These are phyloP conservation scores for Trichogramma pretiosum DNA, from an alignment of 1,140 invertebrate species.

Conservation along the genomic window DNA sequence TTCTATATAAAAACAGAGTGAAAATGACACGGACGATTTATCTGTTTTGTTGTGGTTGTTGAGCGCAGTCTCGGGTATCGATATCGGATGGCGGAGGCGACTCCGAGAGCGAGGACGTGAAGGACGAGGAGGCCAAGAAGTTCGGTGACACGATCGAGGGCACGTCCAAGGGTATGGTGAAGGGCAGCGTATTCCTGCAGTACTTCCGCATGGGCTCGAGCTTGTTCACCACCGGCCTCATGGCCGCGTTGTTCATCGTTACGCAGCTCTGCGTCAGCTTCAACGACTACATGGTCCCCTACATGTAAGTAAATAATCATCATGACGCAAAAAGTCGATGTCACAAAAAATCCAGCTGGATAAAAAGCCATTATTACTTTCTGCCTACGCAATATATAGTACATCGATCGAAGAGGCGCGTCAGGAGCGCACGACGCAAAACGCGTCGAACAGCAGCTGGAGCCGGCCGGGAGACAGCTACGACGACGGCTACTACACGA, in stretches of 20 bases:
- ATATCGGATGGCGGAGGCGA: conserved; percentile 31
- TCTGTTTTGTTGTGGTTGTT: too few relatives aligned
- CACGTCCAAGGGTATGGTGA: conserved; percentile 51
- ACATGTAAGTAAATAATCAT: conserved; percentile 50
- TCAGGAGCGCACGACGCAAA: too few relatives aligned
- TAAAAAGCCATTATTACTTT: too few relatives aligned
- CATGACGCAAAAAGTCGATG: too few relatives aligned
- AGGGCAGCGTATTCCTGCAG: conserved; percentile 52
- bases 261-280: conserved; percentile 56
- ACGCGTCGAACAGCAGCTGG: too few relatives aligned
- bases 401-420: too few relatives aligned
- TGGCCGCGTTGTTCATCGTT: conserved; percentile 48
- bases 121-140: conserved; percentile 40
- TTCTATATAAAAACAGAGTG: too few relatives aligned
- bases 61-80: too few relatives aligned
- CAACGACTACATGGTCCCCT: conserved; percentile 59
- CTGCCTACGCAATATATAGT: conserved; percentile 33
- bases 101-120: conserved; percentile 49
- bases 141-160: conserved; percentile 48
- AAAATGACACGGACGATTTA: too few relatives aligned
- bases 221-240: conserved; percentile 37
- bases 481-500: conserved; percentile 5
- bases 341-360: too few relatives aligned
- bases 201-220: conserved; percentile 56
- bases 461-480: too few relatives aligned